Conservation (phyloP, 2,888 invertebrate genomes). For the Lysandra coridon region DNA sequence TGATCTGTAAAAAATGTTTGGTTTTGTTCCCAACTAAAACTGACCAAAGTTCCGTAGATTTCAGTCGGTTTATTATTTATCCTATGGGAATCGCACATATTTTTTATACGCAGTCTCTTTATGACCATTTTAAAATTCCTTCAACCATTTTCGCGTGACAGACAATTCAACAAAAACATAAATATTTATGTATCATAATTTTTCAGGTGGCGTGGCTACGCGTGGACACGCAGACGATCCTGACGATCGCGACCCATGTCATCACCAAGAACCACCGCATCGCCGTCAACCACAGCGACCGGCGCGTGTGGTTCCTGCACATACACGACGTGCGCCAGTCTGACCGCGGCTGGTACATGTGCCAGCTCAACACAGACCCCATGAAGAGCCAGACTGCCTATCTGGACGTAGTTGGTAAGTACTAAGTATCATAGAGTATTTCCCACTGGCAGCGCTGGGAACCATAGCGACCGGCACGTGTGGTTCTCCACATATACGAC, state of each 20-base stretch:
- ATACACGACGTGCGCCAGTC: constrained; percentile 91
- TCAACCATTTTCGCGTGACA: no score
- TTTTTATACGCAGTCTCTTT: no score
- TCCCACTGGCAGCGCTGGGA: constrained; percentile 46
- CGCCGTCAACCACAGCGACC: constrained; percentile 91
- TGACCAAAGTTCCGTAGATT: no score
- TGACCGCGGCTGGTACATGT: constrained; percentile 95
- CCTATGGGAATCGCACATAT: no score
- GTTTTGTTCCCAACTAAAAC: no score
- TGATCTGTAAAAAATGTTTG: no score
- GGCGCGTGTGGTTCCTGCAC: constrained; percentile 92
- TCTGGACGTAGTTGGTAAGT: constrained; percentile 90
- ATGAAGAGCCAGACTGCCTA: constrained; percentile 95
- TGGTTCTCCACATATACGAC: constrained; percentile 94
- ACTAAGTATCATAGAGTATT: constrained; percentile 52
- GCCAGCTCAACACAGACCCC: constrained; percentile 95
- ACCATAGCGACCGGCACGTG: constrained; percentile 87
- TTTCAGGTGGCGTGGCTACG: constrained; percentile 92
- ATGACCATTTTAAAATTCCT: no score
- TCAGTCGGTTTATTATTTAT: no score
- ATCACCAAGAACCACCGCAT: constrained; percentile 95
- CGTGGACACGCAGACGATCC: constrained; percentile 94
- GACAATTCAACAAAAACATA: no score
- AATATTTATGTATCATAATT: neutral
- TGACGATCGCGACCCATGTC: constrained; percentile 93